phyloP scores from a whole-genome alignment of 1,140 invertebrate species.

The Acromyrmex heyeri region DNA sequence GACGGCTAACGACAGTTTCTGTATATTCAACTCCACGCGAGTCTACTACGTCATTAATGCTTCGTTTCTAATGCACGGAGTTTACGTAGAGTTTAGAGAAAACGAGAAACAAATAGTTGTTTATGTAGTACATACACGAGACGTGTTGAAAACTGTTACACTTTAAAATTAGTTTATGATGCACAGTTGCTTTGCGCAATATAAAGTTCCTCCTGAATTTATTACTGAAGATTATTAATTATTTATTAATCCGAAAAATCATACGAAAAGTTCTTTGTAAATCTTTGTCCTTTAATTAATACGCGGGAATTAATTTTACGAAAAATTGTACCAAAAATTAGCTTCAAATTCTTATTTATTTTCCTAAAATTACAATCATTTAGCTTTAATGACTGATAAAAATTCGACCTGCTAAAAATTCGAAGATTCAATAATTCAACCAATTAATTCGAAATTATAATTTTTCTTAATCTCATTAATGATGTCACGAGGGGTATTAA shows the following conservation, averaged over 20 bases:
- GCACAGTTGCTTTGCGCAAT: neutral
- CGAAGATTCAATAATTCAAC: neutral
- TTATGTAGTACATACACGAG: conserved; percentile 32
- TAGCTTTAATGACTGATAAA: too few relatives aligned
- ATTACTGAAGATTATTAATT: neutral
- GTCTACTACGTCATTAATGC: neutral
- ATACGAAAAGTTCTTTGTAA: neutral
- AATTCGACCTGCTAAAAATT: neutral
- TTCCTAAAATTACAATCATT: neutral
- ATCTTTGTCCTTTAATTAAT: conserved; percentile 12
- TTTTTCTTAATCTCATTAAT: neutral
- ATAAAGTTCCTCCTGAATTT: neutral
- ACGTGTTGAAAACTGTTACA: conserved; percentile 19
- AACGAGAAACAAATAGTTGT: conserved; percentile 23
- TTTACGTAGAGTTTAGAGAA: neutral
- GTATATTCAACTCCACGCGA: neutral
- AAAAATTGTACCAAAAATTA: neutral
- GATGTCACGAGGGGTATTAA: neutral
- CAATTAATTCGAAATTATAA: neutral
- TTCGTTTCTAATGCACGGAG: neutral
- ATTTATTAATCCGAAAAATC: neutral
- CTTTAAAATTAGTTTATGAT: conserved; percentile 14
- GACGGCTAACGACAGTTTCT: neutral
- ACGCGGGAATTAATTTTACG: neutral
- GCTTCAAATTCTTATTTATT: neutral